Evolutionary conservation across 2,888 invertebrate genomes (phyloP).

Genomic region (Amiota communis): DNA sequence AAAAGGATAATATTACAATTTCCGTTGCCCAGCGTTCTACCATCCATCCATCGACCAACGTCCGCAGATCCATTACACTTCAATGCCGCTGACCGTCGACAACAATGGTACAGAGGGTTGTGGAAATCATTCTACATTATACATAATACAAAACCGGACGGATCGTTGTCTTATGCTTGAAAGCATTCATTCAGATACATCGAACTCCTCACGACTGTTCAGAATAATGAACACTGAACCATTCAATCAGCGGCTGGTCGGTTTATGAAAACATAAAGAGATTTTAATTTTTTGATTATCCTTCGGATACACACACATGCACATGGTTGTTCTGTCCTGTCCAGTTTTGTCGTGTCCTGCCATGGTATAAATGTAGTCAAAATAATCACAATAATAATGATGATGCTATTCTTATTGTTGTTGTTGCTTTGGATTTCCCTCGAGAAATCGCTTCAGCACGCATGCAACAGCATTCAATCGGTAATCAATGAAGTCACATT

Average conservation of each 20-base stretch:
- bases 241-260: slow-evolving; percentile 65
- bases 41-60: slow-evolving; percentile 23
- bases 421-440: slow-evolving; percentile 45
- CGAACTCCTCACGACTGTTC: slow-evolving; percentile 52
- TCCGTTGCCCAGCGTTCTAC: slow-evolving; percentile 29
- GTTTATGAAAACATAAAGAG: slow-evolving; percentile 70
- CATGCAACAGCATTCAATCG: slow-evolving; percentile 46
- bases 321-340: neutral
- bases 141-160: slow-evolving; percentile 16
- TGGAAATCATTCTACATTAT: neutral
- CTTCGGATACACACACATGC: slow-evolving; percentile 24
- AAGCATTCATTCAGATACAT: slow-evolving; percentile 55
- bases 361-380: slow-evolving; percentile 16
- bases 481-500: slow-evolving; percentile 60
- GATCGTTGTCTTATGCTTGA: slow-evolving; percentile 25
- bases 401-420: slow-evolving; percentile 5
- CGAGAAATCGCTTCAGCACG: slow-evolving; percentile 44
- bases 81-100: slow-evolving; percentile 55
- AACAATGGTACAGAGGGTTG: slow-evolving; percentile 2
- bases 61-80: slow-evolving; percentile 61
- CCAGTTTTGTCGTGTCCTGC: neutral
- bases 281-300: slow-evolving; percentile 73
- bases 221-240: slow-evolving; percentile 57
- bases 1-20: slow-evolving; percentile 53
- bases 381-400: slow-evolving; percentile 9